Percentiles rank a stretch among this genome's conserved stretches.
These are phyloP conservation scores for Camelus dromedarius DNA, from an alignment of 2,113 vertebrate species.

Conservation along the genomic window DNA sequence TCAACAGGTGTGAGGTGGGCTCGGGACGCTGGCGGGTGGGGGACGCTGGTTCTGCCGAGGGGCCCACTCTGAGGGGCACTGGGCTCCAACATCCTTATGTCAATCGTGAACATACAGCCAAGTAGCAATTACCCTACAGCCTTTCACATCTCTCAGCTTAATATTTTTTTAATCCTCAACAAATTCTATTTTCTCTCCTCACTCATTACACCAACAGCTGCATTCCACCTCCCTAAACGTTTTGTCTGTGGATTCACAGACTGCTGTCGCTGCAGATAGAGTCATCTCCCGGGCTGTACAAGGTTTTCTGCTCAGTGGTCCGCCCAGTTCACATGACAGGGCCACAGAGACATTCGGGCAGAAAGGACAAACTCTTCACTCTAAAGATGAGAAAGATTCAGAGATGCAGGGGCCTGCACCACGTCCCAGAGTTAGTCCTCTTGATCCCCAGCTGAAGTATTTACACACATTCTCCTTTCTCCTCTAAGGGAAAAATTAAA, in stretches of 20 bases:
- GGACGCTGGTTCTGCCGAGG: background rate
- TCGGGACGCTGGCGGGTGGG: background rate
- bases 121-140: background rate
- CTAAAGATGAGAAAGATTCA: background rate
- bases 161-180: slow-evolving; percentile 52
- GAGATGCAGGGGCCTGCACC: background rate
- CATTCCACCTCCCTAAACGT: slow-evolving; percentile 55
- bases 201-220: slow-evolving; percentile 70
- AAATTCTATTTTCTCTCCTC: slow-evolving; percentile 69
- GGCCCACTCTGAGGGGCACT: background rate
- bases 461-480: background rate
- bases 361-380: background rate
- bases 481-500: background rate
- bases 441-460: background rate
- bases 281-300: background rate
- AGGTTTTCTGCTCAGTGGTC: background rate
- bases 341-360: background rate
- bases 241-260: slow-evolving; percentile 57
- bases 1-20: background rate
- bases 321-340: background rate
- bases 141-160: slow-evolving; percentile 47
- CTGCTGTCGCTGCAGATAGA: slow-evolving; percentile 53
- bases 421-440: background rate
- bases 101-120: background rate
- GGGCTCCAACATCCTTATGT: background rate